Base-by-base conservation (phyloP, 2,888 invertebrate species). In the Galerucella pusilla region DNA sequence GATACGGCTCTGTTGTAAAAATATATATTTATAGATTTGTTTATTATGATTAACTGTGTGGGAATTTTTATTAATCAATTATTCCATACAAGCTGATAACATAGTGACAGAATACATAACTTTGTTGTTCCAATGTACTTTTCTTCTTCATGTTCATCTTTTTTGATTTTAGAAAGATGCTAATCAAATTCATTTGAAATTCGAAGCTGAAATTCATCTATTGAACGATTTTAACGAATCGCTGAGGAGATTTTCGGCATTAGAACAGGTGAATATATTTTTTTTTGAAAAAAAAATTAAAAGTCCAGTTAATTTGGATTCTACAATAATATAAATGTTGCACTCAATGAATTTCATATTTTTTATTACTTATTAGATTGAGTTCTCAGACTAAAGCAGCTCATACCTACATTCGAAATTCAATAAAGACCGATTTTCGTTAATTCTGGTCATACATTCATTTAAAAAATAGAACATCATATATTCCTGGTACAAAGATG, bases 181-280 rank as follows among this genome's bases (percentile, higher is more conserved):
- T 10, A 89, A 89, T 76, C 89, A 90, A 66, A 88, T 92, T 68
- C 90, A 91, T 84, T 87, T 90, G 80, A 90, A 90, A 82, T 90
- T 92, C 81, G 90, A 90, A 83, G 90, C 91, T 0, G 91, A 91
- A 85, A 87, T 92, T 65, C 90, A 90, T 84, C 87, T 91, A 63
- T 84, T 92, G 59, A 91, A 92, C 79, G 90, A 91, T 66, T 90
- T 91, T 81, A 91, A 91, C 75, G 89, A 91, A 83, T 91, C 91
- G 0, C 82, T 91, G 45, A 86, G 88, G 63, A 91, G 91, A 83
- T 88, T 91, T 52, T 88, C 89, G 76, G 89, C 90, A 57, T 89
- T 91, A 71, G 91, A 92, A 84, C 89, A 90, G 78, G 87, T 86
- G 83, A 80, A 75, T 73, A 46, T 25, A 9, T n/a, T 52, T 67